phyloP scores from a whole-genome alignment of 2,797 vertebrate species.

The Myotis myotis region DNA sequence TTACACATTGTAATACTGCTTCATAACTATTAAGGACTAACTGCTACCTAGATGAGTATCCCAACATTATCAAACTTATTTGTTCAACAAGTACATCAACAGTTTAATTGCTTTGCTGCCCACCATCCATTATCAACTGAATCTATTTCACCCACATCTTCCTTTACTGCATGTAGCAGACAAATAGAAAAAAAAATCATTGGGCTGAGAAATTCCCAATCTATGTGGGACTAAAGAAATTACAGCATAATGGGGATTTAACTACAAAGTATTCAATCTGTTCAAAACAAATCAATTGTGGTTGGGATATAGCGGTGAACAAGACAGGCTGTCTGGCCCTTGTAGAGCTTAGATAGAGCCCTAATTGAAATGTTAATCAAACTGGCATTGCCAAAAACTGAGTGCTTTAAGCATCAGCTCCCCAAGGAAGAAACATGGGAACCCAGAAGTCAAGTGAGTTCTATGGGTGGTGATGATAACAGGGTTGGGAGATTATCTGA shows the following conservation, averaged over 20 bases:
- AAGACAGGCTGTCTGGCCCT: not conserved
- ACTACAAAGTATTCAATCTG: not conserved
- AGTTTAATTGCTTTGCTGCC: not conserved
- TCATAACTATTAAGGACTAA: not conserved
- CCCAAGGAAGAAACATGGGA: not conserved
- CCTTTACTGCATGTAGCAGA: not conserved
- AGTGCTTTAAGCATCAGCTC: not conserved
- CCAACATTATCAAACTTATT: not conserved
- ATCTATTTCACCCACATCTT: not conserved
- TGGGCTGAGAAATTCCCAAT: not conserved
- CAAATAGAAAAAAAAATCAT: not conserved
- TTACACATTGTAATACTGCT: too few relatives aligned
- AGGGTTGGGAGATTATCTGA: not conserved
- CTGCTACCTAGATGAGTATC: not conserved
- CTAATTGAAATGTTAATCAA: not conserved
- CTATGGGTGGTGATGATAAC: not conserved
- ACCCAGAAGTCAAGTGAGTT: not conserved
- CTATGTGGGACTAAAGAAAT: not conserved
- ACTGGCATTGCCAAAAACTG: not conserved
- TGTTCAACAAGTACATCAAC: not conserved
- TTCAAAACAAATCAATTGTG: not conserved
- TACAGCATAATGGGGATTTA: not conserved
- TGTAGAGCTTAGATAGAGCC: not conserved
- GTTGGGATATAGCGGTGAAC: not conserved
- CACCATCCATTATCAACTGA: not conserved